Base-by-base conservation (phyloP, 2,797 vertebrate genomes). In the Rhynchotus rufescens region DNA sequence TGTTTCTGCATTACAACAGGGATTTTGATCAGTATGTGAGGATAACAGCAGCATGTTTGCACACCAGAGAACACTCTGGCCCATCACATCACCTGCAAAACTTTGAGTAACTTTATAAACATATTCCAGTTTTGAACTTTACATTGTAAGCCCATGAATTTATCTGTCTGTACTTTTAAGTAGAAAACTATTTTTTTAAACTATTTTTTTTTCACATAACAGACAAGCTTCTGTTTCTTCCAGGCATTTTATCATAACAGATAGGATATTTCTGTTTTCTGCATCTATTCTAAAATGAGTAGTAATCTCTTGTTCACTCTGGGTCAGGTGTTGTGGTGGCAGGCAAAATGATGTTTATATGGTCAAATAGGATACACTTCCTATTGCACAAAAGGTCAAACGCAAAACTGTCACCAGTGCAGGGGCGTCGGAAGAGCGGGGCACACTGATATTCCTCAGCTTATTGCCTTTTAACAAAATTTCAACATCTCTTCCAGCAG, bases 321-420 rank as follows among this genome's bases (percentile, higher is more conserved):
- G 23, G 25, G 15, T 34, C 51, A 71, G 47, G 26, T 14, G 11
- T 11, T 77, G 34, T 76, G 22, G 7, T 60, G 34, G 36, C 19
- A n/a, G 16, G 6, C 49, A 51, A 2, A 52, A 3, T 54, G 67
- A 60, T 36, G 0, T 0, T 57, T 45, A 17, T 8, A 16, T 9
- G 25, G 38, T 44, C 19, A 71, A 81, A 56, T 3, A 73, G 13
- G 9, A 8, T 76, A 6, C 22, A 9, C 8, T 71, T 80, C 40
- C 47, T 59, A 12, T 68, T 68, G 14, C 26, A 59, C 38, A 75
- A 38, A 10, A 60, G 22, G 32, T 73, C 71, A 82, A 81, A 51
- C 38, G 15, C 51, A 83, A 66, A 65, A 6, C 38, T 83, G 38
- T 36, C 23, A 84, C 21, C 25, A 69, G 2, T 1, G 3, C 7